Evolutionary conservation across 2,797 vertebrate genomes (phyloP).

Genomic region (Tympanoctomys barrerae): DNA sequence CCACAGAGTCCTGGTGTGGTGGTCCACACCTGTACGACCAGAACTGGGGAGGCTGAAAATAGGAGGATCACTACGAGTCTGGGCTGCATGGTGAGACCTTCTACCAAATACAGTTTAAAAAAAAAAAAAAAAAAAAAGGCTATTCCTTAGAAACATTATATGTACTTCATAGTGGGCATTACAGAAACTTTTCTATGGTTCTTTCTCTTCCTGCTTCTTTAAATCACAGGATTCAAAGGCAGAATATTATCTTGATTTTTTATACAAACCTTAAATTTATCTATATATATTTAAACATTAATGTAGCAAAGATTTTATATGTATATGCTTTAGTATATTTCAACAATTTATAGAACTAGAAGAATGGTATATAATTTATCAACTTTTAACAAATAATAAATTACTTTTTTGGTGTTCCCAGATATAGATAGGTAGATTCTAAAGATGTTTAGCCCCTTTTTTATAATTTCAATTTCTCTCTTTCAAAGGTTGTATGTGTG

Average conservation of each 20-base stretch:
- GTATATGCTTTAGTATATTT: not conserved
- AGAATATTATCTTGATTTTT: slow-evolving; percentile 50
- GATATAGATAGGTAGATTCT: not conserved
- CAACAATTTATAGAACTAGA: slow-evolving; percentile 20
- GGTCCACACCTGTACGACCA: too few species aligned
- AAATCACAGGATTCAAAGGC: slow-evolving; percentile 7
- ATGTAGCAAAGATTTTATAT: not conserved
- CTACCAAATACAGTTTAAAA: too few species aligned
- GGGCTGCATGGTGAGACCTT: too few species aligned
- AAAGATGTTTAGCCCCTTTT: not conserved
- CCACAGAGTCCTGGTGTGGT: too few species aligned
- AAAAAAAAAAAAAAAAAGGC: not conserved
- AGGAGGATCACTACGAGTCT: too few species aligned
- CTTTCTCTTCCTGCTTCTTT: not conserved
- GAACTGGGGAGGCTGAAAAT: too few species aligned
- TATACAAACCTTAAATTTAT: slow-evolving; percentile 28
- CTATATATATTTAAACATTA: slow-evolving; percentile 34
- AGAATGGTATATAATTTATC: slow-evolving; percentile 17
- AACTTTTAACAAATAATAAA: not conserved
- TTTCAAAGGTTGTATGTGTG: too few species aligned
- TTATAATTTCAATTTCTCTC: not conserved
- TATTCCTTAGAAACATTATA: slow-evolving; percentile 53
- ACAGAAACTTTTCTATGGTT: not conserved
- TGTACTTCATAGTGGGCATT: not conserved
- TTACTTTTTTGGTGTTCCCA: slow-evolving; percentile 29